Conservation (phyloP, 2,113 vertebrate genomes). For the Erinaceus europaeus region DNA sequence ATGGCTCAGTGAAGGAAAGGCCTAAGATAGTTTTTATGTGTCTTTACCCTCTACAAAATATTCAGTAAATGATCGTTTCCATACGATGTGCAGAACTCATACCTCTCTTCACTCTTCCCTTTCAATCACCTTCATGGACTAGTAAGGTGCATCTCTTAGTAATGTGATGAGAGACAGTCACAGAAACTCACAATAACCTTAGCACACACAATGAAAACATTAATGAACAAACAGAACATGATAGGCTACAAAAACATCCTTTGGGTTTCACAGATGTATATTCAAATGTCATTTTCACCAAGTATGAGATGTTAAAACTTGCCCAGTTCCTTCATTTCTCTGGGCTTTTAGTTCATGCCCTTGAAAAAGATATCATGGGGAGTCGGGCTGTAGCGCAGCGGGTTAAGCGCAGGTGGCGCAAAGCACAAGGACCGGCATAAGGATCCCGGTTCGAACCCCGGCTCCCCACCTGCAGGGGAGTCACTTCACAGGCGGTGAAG, state of each 20-base stretch:
- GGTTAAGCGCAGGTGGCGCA: too few relatives aligned
- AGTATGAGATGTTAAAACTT: not conserved
- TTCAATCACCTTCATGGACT: not conserved
- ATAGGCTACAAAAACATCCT: not conserved
- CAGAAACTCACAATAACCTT: not conserved
- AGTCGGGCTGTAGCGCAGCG: too few relatives aligned
- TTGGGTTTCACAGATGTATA: not conserved
- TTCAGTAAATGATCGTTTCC: not conserved
- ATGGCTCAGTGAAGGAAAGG: not conserved
- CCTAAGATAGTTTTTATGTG: not conserved
- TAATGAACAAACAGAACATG: not conserved
- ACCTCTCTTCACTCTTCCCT: not conserved
- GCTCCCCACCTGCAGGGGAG: too few relatives aligned
- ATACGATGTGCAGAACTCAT: not conserved
- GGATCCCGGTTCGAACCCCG: too few relatives aligned
- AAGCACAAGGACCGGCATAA: too few relatives aligned
- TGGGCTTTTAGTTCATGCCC: not conserved
- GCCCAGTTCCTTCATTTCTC: not conserved
- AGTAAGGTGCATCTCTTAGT: not conserved
- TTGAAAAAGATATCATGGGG: not conserved
- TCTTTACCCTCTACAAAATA: not conserved
- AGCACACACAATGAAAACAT: not conserved
- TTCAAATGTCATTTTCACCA: not conserved
- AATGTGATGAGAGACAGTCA: not conserved
- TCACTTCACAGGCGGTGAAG: too few relatives aligned